Evolutionary conservation across 2,113 vertebrate genomes (phyloP), one percentile per base, ranked within the genome.

Genomic region (Lophotis ruficrista): DNA sequence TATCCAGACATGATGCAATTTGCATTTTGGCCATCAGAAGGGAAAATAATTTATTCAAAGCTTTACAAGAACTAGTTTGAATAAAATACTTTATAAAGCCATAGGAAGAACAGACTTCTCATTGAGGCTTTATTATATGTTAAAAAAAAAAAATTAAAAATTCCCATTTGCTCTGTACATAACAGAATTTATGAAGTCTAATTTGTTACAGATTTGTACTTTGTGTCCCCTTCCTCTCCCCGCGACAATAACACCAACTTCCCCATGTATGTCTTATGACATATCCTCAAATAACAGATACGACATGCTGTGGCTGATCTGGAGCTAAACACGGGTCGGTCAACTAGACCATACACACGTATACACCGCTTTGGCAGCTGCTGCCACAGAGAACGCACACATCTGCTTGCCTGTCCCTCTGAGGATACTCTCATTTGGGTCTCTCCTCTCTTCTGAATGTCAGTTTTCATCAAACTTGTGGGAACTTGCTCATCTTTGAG

Each of bases 241-340:
- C 28, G 79, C 89, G 89, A 68, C 91, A 96, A 0, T 60, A 91
- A 82, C 81, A 87, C 61, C 89, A 96, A 96, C 95, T 96, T 96
- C 96, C 91, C 61, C 75, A 38, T 72, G 33, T 12, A 18, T 21
- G 78, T 96, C 91, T 96, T 94, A 89, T 79, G 94, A 97, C 93
- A 93, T 78, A 73, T 87, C 71, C 90, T 93, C 87, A 82, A 85
- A 18, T 53, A 96, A 89, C n/a, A 87, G 77, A 82, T 27, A 68
- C 1, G 38, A 87, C 65, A 64, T 6, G 28, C 33, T 69, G 72
- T 18, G 87, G 83, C 81, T 45, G 38, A 25, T 48, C 35, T 37
- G 65, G 51, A 84, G 73, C 72, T 84, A 35, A 71, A 33, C 54
- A 65, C 9, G 14, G 12, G 57, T 48, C 5, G 3, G 25, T 0